These are phyloP conservation scores for Stratiolaelaps scimitus DNA, from an alignment of 1,140 invertebrate species.

Conservation along the genomic window DNA sequence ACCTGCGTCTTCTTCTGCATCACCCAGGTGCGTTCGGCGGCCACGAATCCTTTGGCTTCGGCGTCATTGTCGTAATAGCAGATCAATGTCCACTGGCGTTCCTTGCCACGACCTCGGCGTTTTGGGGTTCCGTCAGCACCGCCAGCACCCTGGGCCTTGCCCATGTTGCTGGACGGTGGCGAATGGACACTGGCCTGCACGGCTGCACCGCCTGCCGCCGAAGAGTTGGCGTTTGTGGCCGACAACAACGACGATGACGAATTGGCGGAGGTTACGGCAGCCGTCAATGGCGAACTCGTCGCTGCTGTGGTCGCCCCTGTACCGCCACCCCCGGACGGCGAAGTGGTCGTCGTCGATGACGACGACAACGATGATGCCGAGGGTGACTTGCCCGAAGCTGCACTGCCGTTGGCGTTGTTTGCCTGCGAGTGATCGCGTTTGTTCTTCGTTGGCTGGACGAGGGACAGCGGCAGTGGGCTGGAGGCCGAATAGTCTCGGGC, in stretches of 20 bases:
- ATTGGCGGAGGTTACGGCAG: background rate
- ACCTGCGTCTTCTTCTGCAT: constrained; percentile 28
- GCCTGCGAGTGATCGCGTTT: background rate
- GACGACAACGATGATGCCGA: background rate
- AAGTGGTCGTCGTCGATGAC: background rate
- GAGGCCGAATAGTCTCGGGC: constrained; percentile 9
- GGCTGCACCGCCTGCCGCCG: too few relatives aligned
- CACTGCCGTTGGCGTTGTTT: too few relatives aligned
- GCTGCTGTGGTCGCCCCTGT: background rate
- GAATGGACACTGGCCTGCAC: background rate
- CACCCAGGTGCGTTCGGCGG: constrained; percentile 26
- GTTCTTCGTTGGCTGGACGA: background rate
- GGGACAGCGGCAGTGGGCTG: background rate
- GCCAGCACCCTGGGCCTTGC: constrained; percentile 23
- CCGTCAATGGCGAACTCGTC: background rate
- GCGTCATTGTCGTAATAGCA: constrained; percentile 18
- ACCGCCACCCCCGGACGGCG: background rate
- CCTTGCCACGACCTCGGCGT: constrained; percentile 25
- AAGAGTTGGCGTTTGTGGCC: too few relatives aligned
- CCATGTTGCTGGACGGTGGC: background rate
- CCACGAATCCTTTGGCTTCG: constrained; percentile 24
- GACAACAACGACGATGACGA: too few relatives aligned
- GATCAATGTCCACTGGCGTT: constrained; percentile 19
- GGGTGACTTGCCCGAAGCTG: background rate
- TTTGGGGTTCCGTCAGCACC: constrained; percentile 13